phyloP scores from a whole-genome alignment of 2,797 vertebrate genomes.

The Gephyroberyx darwinii region DNA sequence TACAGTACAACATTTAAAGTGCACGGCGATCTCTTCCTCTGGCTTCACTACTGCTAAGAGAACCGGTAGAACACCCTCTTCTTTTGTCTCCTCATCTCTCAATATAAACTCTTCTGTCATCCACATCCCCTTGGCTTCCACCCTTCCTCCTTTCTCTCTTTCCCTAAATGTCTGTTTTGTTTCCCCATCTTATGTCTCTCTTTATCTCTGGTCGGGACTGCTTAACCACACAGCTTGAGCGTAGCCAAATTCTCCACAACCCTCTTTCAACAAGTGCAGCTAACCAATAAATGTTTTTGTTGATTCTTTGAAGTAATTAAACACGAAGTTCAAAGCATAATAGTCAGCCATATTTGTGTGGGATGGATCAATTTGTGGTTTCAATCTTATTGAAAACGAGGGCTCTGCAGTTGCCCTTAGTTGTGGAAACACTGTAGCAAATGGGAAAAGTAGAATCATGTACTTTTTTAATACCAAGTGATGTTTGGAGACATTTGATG shows the following conservation, averaged over 20 bases:
- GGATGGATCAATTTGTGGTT: background rate
- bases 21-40: background rate
- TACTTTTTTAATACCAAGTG: background rate
- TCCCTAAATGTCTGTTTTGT: constrained; percentile 1
- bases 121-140: background rate
- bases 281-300: background rate
- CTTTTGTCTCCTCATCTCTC: background rate
- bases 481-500: background rate
- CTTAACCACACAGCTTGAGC: background rate
- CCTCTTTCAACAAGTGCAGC: background rate
- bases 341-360: background rate
- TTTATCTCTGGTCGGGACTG: constrained; percentile 11
- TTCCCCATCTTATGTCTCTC: constrained; percentile 2
- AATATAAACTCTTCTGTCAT: background rate
- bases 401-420: background rate
- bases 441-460: background rate
- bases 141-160: background rate
- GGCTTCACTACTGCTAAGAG: background rate
- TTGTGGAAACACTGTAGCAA: background rate
- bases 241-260: constrained; percentile 15
- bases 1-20: background rate
- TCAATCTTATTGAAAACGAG: background rate
- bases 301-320: constrained; percentile 2
- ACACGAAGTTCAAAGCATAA: background rate
- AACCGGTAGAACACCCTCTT: background rate